phyloP scores from a whole-genome alignment of 2,113 vertebrate genomes.

The Eubucco bourcierii region DNA sequence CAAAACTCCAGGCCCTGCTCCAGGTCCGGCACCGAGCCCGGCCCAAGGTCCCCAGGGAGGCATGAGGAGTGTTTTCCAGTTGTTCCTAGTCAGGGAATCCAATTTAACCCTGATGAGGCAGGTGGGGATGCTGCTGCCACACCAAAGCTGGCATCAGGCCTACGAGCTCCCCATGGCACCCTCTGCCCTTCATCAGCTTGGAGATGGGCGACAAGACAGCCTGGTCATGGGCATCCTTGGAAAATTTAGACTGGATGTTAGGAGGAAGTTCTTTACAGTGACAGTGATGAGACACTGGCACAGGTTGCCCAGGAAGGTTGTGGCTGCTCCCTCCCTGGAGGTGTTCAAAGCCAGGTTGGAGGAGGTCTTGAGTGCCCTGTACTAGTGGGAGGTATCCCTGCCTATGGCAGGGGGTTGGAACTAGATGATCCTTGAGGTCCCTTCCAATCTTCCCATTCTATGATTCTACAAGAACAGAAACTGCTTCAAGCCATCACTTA shows the following conservation, averaged over 20 bases:
- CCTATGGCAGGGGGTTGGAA: no score
- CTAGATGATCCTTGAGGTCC: no score
- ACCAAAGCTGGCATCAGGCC: accelerated
- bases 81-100: not conserved
- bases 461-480: not conserved
- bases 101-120: not conserved
- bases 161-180: accelerated
- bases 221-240: not conserved
- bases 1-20: not conserved
- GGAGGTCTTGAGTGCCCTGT: no score
- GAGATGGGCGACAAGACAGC: not conserved
- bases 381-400: no score
- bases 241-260: no score
- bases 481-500: not conserved
- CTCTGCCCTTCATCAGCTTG: accelerated
- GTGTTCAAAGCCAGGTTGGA: no score
- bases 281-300: no score
- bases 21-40: not conserved
- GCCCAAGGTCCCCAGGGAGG: not conserved
- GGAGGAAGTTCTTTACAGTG: no score
- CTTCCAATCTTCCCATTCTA: no score
- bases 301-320: no score
- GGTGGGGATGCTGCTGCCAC: accelerated
- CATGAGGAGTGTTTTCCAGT: slow-evolving; percentile 7
- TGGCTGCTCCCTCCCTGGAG: no score